phyloP scores from a whole-genome alignment of 2,113 vertebrate genomes.

The Hemichromis elongatus region DNA sequence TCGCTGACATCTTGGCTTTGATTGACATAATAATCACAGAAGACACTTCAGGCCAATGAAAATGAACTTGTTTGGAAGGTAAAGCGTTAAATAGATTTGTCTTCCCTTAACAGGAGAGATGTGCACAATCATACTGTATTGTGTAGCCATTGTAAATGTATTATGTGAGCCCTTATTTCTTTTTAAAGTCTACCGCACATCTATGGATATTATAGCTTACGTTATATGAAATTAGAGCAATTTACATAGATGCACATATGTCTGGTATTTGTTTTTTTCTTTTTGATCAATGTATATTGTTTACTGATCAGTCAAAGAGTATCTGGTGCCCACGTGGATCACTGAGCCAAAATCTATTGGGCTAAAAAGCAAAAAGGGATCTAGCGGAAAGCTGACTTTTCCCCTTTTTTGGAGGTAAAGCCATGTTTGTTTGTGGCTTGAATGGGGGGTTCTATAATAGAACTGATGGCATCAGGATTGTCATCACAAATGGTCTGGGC shows the following conservation, averaged over 20 bases:
- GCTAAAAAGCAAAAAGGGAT: slow-evolving; percentile 10
- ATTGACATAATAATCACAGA: not conserved
- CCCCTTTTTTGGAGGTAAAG: slow-evolving; percentile 28
- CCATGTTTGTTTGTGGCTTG: slow-evolving; percentile 64
- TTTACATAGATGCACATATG: not conserved
- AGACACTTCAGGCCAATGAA: not conserved
- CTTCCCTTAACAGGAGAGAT: not conserved
- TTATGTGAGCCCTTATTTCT: not conserved
- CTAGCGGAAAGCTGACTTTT: slow-evolving; percentile 47
- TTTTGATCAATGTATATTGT: not conserved
- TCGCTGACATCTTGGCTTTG: not conserved
- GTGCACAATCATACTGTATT: not conserved
- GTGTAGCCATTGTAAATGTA: not conserved
- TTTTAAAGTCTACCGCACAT: not conserved
- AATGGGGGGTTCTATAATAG: slow-evolving; percentile 54
- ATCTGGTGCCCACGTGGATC: not conserved
- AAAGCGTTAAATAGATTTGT: not conserved
- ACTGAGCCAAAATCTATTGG: not conserved
- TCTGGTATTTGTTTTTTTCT: not conserved
- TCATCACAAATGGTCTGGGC: slow-evolving; percentile 74
- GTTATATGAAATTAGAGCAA: not conserved
- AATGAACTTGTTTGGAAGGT: not conserved
- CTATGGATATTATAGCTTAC: rapidly evolving
- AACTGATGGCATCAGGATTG: slow-evolving; percentile 69
- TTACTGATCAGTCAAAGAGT: not conserved